Evolutionary conservation across 2,113 vertebrate species (phyloP), one percentile per base, ranked within the genome.

Genomic region (Silurus glanis): DNA sequence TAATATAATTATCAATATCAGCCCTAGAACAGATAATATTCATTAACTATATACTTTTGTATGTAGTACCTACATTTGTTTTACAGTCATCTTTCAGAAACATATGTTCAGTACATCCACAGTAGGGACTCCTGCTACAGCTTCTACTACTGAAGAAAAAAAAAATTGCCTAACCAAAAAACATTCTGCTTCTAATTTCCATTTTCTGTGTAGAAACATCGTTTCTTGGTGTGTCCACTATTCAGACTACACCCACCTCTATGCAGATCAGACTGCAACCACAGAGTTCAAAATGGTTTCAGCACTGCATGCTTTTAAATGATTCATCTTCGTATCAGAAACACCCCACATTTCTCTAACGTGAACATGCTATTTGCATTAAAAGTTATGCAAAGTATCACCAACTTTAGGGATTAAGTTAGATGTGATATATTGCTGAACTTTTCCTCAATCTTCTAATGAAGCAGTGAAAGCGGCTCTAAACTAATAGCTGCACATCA

Each of bases 401-500:
- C 51, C 25, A 67, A 79, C 21, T 45, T 69, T 80, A n/a, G 28
- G 16, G 47, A 69, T 55, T 37, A 85, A 85, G 59, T 78, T 78
- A 47, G 67, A 69, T 72, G 0, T 66, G 58, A 53, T 37, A 76
- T 83, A 78, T 19, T 78, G 25, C 51, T 56, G 51, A 83, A 66
- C 59, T 67, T 87, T 55, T 51, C 14, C 85, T 55, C 80, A 87
- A 69, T 66, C 9, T 74, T 17, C 9, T 75, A 85, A 58, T 53
- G 56, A 85, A 85, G 82, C 49, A 66, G 55, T 58, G 79, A 71
- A 82, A 67, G 80, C 47, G 58, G 19, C 71, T 79, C 58, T 74
- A 82, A 62, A 74, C 45, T 85, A 61, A 72, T 79, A 67, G 72
- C 47, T 47, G 23, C 82, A 59, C 58, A 64, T 47, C 76, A 84